A percentile compares a stretch with the other conserved stretches of the same genome.
These are phyloP conservation scores for Dusona sp. DNA, from an alignment of 2,888 invertebrate genomes.

Conservation along the genomic window DNA sequence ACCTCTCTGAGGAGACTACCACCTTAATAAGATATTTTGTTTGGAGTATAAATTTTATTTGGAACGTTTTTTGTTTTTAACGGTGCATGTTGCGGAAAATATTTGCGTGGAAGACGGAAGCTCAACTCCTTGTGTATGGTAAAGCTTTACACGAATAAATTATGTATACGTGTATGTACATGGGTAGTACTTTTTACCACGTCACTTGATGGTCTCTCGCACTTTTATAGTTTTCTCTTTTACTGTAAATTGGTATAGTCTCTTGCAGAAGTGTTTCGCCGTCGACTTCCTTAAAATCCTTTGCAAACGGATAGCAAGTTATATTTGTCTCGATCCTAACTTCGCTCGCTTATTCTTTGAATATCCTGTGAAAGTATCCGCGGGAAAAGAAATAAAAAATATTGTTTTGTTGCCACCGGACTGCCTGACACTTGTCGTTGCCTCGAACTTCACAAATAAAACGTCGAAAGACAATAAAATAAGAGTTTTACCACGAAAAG, in stretches of 20 bases:
- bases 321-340: not conserved
- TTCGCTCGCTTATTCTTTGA: conserved; percentile 1
- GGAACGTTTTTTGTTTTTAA: not conserved
- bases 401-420: conserved; percentile 17
- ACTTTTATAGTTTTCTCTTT: conserved; percentile 73
- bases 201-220: conserved; percentile 39
- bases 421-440: not conserved
- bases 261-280: conserved; percentile 50
- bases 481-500: not conserved
- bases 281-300: conserved; percentile 53
- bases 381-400: conserved; percentile 24
- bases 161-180: not conserved
- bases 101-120: not conserved
- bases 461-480: conserved; percentile 46
- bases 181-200: not conserved
- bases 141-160: not conserved
- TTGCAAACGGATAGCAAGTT: not conserved
- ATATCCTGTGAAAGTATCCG: conserved; percentile 15
- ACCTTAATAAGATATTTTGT: too few relatives aligned
- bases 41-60: too few relatives aligned
- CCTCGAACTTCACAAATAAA: conserved; percentile 23
- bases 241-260: conserved; percentile 76
- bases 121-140: not conserved
- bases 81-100: not conserved
- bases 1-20: too few relatives aligned